Evolutionary conservation across 2,113 vertebrate genomes (phyloP).

Genomic region (Hiodon alosoides): DNA sequence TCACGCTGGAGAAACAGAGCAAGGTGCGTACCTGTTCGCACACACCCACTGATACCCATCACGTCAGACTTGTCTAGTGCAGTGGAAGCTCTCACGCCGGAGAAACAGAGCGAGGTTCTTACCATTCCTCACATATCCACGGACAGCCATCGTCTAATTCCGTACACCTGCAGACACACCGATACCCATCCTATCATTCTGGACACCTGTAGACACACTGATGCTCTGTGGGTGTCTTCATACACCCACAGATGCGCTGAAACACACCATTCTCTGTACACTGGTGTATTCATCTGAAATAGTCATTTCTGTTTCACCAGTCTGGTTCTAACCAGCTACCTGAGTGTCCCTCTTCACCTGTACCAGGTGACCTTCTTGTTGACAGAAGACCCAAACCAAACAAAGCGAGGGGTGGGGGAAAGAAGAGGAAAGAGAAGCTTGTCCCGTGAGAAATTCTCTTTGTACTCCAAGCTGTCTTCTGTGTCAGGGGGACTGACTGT

Average conservation of each 20-base stretch:
- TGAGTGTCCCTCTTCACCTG: not conserved
- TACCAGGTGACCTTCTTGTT: constrained; percentile 75
- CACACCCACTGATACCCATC: not conserved
- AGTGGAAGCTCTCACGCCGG: constrained; percentile 66
- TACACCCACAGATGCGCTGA: not conserved
- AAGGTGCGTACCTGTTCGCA: constrained; percentile 53
- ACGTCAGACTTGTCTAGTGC: constrained; percentile 53
- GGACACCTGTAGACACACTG: not conserved
- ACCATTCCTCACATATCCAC: not conserved
- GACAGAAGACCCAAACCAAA: constrained; percentile 66
- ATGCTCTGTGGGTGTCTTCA: not conserved
- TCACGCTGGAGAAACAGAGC: constrained; percentile 66
- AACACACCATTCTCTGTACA: not conserved
- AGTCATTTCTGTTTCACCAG: not conserved
- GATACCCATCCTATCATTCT: not conserved
- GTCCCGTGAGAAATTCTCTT: constrained; percentile 66
- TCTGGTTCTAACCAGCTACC: not conserved
- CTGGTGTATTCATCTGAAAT: not conserved
- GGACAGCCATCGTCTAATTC: not conserved
- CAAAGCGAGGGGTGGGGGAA: constrained; percentile 10
- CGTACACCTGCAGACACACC: not conserved
- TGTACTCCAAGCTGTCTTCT: constrained; percentile 67
- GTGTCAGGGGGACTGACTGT: constrained; percentile 74
- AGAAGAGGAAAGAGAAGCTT: constrained; percentile 52
- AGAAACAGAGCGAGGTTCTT: constrained; percentile 70